Conservation (phyloP, 2,888 invertebrate species). For the Oscheius sp. region DNA sequence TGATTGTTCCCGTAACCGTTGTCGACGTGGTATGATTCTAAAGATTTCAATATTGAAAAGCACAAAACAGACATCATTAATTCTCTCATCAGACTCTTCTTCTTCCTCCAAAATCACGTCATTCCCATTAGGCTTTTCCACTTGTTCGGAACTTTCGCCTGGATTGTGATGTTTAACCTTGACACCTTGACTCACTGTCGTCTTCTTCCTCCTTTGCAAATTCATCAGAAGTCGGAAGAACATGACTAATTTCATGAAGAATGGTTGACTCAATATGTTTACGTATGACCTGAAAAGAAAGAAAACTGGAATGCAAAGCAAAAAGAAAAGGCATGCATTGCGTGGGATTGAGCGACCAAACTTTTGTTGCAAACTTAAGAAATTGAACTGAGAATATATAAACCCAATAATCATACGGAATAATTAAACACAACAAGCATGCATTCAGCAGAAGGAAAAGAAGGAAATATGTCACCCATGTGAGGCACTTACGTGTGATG, state of each 20-base stretch:
- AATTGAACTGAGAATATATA: too few relatives aligned
- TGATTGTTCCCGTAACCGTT: conserved; percentile 44
- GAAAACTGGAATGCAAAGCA: neutral
- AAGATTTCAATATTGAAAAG: conserved; percentile 10
- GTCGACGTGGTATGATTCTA: conserved; percentile 48
- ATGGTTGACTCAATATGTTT: conserved; percentile 71
- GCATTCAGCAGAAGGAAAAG: conserved; percentile 17
- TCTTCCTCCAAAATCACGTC: conserved; percentile 59
- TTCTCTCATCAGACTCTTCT: conserved; percentile 53
- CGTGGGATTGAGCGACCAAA: too few relatives aligned
- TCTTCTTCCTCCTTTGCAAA: conserved; percentile 70
- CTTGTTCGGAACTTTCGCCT: conserved; percentile 57
- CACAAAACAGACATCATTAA: conserved; percentile 1
- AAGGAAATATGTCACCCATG: conserved; percentile 28
- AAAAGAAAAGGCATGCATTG: neutral
- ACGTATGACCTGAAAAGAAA: conserved; percentile 65
- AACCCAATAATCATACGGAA: conserved; percentile 1
- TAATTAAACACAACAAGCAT: neutral
- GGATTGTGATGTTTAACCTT: neutral
- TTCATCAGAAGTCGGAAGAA: conserved; percentile 70
- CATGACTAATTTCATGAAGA: conserved; percentile 70
- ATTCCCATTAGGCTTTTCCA: conserved; percentile 53
- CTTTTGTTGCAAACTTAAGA: too few relatives aligned
- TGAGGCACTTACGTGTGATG: conserved; percentile 65
- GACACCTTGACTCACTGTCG: conserved; percentile 36